Conservation (phyloP, 92 coral and sea anemone species). For the Anthopleura xanthogrammica region DNA sequence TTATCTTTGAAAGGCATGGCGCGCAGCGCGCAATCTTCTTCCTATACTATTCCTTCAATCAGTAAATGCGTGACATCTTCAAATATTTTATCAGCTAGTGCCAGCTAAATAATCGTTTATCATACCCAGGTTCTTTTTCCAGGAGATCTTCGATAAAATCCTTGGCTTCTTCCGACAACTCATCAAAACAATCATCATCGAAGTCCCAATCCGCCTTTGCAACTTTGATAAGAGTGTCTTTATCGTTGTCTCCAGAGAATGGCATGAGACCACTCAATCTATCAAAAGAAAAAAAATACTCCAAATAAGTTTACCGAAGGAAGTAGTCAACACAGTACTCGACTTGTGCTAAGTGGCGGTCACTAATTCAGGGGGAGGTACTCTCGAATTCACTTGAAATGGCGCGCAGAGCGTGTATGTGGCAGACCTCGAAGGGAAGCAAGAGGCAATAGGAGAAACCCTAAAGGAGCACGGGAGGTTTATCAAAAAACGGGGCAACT, state of each 20-base stretch:
- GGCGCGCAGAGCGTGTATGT: too few species aligned
- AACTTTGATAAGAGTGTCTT: conserved; percentile 84
- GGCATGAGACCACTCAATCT: conserved; percentile 99
- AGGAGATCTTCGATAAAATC: conserved; percentile 90
- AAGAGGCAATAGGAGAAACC: too few species aligned
- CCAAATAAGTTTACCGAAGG: background rate
- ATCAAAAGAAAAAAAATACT: background rate
- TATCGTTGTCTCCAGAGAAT: conserved; percentile 93
- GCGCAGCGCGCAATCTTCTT: too few species aligned
- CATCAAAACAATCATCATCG: conserved; percentile 97
- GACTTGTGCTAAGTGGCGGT: too few species aligned
- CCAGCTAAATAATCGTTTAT: background rate
- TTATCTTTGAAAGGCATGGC: too few species aligned
- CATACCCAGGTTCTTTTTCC: conserved; percentile 76
- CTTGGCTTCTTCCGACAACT: conserved; percentile 82
- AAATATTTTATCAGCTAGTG: too few species aligned
- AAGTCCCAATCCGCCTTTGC: conserved; percentile 99
- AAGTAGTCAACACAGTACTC: background rate
- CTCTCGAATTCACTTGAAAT: too few species aligned
- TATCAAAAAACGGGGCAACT: background rate
- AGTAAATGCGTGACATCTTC: too few species aligned
- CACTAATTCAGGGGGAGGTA: too few species aligned
- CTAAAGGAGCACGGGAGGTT: too few species aligned
- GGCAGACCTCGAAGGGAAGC: too few species aligned
- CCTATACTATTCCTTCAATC: too few species aligned